Evolutionary conservation across 2,113 vertebrate genomes (phyloP).

Genomic region (Amphiprion ocellaris): DNA sequence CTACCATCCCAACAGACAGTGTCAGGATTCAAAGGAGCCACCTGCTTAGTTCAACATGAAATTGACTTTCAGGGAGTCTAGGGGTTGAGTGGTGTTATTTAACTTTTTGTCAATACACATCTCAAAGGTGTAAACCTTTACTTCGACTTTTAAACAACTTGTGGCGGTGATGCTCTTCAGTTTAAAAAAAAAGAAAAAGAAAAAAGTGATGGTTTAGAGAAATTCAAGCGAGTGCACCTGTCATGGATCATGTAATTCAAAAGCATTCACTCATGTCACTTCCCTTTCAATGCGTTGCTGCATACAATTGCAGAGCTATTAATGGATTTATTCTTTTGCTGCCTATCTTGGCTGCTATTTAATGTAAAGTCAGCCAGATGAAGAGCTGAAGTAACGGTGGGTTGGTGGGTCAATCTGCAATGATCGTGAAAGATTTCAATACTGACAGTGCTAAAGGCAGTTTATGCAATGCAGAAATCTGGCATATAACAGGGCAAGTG

Average conservation of each 20-base stretch:
- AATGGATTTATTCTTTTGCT: neutral
- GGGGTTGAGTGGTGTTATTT: conserved; percentile 42
- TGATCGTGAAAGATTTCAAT: conserved; percentile 4
- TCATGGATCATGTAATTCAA: conserved; percentile 8
- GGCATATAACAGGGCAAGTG: neutral
- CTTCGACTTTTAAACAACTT: conserved; percentile 26
- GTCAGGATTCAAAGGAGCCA: conserved; percentile 27
- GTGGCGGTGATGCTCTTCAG: neutral
- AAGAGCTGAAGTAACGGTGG: neutral
- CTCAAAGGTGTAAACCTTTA: conserved; percentile 51
- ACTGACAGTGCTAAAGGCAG: neutral
- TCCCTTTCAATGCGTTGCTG: conserved; percentile 7
- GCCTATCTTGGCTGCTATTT: neutral
- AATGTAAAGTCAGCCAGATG: conserved; percentile 6
- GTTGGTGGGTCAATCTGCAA: conserved; percentile 12
- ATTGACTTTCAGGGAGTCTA: conserved; percentile 41
- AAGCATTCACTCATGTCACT: conserved; percentile 14
- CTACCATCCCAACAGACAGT: neutral
- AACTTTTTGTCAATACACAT: conserved; percentile 49
- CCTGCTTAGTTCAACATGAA: conserved; percentile 38
- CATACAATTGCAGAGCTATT: neutral
- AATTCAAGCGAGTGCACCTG: conserved; percentile 36
- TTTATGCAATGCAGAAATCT: neutral
- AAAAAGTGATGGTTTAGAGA: conserved; percentile 18
- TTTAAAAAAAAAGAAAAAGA: neutral